Evolutionary conservation across 1,140 invertebrate species (phyloP).

Genomic region (Thaumetopoea pityocampa): DNA sequence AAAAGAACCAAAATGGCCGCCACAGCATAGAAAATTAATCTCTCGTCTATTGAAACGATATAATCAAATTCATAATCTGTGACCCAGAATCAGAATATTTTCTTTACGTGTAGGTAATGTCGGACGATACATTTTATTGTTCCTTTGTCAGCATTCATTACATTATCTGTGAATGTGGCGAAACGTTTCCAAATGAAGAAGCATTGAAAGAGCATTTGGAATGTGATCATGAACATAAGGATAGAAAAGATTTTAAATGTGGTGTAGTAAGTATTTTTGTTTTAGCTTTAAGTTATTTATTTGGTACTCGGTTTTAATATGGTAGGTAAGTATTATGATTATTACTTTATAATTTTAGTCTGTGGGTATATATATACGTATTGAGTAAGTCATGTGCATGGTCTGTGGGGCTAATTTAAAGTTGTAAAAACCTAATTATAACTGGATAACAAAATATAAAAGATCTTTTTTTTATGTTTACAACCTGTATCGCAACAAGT

Average conservation of each 20-base stretch:
- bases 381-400: too few relatives aligned
- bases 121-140: slow-evolving; percentile 53
- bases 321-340: too few relatives aligned
- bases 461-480: too few relatives aligned
- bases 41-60: slow-evolving; percentile 11
- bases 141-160: slow-evolving; percentile 63
- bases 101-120: too few relatives aligned
- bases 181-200: slow-evolving; percentile 56
- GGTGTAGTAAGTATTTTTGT: slow-evolving; percentile 31
- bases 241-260: slow-evolving; percentile 38
- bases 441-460: not conserved
- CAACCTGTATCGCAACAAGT: too few relatives aligned
- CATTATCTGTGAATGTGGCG: slow-evolving; percentile 64
- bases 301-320: not conserved
- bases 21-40: slow-evolving; percentile 28
- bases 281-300: not conserved
- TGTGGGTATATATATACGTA: too few relatives aligned
- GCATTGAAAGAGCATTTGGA: slow-evolving; percentile 46
- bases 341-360: too few relatives aligned
- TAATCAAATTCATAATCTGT: slow-evolving; percentile 26
- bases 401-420: too few relatives aligned
- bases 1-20: slow-evolving; percentile 21
- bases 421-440: not conserved
- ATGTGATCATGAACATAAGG: slow-evolving; percentile 33
- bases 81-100: slow-evolving; percentile 18